Percentiles rank a stretch among this genome's conserved stretches.
Conservation (phyloP, 2,113 vertebrate species). For the Syngnathus typhle region DNA sequence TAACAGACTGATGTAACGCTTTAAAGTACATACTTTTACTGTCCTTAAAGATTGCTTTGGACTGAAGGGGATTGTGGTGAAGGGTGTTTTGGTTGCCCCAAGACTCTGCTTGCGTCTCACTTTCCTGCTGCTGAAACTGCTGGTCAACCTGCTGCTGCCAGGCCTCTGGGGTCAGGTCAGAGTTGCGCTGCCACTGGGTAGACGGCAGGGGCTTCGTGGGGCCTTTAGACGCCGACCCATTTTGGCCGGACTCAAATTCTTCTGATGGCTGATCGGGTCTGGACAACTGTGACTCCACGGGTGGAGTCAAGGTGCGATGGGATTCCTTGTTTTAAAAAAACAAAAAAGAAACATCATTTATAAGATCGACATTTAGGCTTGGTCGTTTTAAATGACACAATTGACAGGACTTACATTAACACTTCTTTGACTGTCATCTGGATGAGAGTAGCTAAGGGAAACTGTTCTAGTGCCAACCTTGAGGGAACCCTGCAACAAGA, state of each 20-base stretch:
- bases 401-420: conserved; percentile 41
- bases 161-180: conserved; percentile 71
- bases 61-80: conserved; percentile 24
- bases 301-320: conserved; percentile 66
- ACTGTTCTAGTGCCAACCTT: conserved; percentile 85
- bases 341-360: not conserved
- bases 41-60: conserved; percentile 66
- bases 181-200: conserved; percentile 66
- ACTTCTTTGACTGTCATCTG: conserved; percentile 52
- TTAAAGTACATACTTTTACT: conserved; percentile 68
- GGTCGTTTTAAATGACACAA: not conserved
- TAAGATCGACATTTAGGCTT: not conserved
- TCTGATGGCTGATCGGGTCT: conserved; percentile 45
- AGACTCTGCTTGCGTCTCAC: conserved; percentile 57
- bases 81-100: conserved; percentile 44
- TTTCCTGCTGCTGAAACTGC: conserved; percentile 63
- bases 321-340: conserved; percentile 58
- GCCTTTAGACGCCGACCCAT: conserved; percentile 37
- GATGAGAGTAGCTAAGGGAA: conserved; percentile 81
- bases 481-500: conserved; percentile 85
- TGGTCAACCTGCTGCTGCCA: conserved; percentile 76
- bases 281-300: conserved; percentile 61
- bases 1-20: not conserved
- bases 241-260: conserved; percentile 36
- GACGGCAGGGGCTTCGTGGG: conserved; percentile 37